Evolutionary conservation across 1,140 invertebrate species (phyloP).

Genomic region (Micrasema minimum): DNA sequence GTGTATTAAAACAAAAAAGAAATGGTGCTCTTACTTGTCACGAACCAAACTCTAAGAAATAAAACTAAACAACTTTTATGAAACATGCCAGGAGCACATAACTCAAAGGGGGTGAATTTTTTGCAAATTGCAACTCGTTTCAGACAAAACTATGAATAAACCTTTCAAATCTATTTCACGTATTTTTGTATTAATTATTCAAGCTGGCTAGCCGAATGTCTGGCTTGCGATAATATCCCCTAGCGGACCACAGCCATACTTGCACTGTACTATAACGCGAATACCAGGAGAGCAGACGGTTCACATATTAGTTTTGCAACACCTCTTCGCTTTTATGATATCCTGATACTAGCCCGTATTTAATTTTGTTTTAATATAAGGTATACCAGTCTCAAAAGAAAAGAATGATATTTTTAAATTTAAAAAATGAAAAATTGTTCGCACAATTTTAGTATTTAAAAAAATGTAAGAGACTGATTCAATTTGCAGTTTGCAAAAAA

Average conservation of each 20-base stretch:
- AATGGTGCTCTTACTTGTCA: too few species aligned
- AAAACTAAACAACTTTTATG: slow-evolving; percentile 1
- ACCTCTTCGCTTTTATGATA: slow-evolving; percentile 27
- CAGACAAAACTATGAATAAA: slow-evolving; percentile 1
- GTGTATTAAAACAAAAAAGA: too few species aligned
- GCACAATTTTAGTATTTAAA: neutral
- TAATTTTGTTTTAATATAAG: too few species aligned
- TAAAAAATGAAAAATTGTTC: neutral
- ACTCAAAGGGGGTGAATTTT: slow-evolving; percentile 24
- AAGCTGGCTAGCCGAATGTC: slow-evolving; percentile 38
- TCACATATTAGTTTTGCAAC: slow-evolving; percentile 29
- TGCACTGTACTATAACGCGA: neutral
- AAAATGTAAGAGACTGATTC: neutral
- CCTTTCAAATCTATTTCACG: slow-evolving; percentile 28
- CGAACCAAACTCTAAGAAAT: neutral
- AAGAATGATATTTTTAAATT: neutral
- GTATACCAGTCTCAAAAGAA: too few species aligned
- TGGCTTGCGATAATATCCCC: slow-evolving; percentile 41
- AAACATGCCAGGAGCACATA: slow-evolving; percentile 19
- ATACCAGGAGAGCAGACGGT: slow-evolving; percentile 19
- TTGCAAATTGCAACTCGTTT: slow-evolving; percentile 6
- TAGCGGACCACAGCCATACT: slow-evolving; percentile 2
- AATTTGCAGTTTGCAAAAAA: slow-evolving; percentile 4
- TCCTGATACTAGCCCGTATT: slow-evolving; percentile 21
- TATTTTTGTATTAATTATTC: slow-evolving; percentile 46